phyloP scores from a whole-genome alignment of 1,140 invertebrate genomes.

The Drosophila teissieri region DNA sequence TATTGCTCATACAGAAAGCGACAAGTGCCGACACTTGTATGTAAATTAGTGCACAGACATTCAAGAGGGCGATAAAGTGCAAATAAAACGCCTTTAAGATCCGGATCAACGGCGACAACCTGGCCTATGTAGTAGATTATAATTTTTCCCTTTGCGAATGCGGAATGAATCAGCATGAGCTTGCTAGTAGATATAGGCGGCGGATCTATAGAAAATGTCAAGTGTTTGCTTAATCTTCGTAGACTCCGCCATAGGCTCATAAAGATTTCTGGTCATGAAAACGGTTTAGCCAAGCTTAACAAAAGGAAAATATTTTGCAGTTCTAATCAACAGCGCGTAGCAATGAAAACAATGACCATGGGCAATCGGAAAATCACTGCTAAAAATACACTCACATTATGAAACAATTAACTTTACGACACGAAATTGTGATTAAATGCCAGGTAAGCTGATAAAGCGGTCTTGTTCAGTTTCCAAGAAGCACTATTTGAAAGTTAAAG shows the following conservation, averaged over 20 bases:
- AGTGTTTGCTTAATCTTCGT: slow-evolving; percentile 17
- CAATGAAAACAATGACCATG: background rate
- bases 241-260: slow-evolving; percentile 21
- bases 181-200: background rate
- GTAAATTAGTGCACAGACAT: slow-evolving; percentile 26
- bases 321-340: background rate
- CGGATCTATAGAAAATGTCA: slow-evolving; percentile 1
- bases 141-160: slow-evolving; percentile 1
- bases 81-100: slow-evolving; percentile 38
- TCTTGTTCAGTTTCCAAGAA: slow-evolving; percentile 34
- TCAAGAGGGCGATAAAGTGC: slow-evolving; percentile 17
- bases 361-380: slow-evolving; percentile 47
- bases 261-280: slow-evolving; percentile 45
- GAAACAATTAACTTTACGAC: slow-evolving; percentile 53
- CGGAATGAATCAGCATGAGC: slow-evolving; percentile 4
- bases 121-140: slow-evolving; percentile 8
- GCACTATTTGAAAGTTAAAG: background rate
- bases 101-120: slow-evolving; percentile 22
- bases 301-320: background rate
- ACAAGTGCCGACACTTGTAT: slow-evolving; percentile 27
- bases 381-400: slow-evolving; percentile 51
- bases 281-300: slow-evolving; percentile 16
- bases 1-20: slow-evolving; percentile 2
- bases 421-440: slow-evolving; percentile 29
- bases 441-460: slow-evolving; percentile 47